Conservation (phyloP, 2,888 invertebrate genomes). For the Isotomurus palustris region DNA sequence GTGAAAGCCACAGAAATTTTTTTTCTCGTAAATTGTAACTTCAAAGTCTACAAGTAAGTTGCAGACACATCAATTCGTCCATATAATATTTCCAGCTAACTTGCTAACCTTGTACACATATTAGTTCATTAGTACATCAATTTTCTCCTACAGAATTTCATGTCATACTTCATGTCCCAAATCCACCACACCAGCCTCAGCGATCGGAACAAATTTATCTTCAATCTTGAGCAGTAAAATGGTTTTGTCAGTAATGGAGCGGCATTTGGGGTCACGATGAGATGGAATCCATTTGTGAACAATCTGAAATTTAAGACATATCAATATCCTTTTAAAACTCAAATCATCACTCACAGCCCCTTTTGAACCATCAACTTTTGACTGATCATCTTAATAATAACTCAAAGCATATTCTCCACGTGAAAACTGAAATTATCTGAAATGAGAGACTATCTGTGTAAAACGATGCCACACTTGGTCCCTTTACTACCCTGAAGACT, state of each 20-base stretch:
- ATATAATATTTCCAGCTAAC: not conserved
- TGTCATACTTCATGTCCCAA: conserved; percentile 61
- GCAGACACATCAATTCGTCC: not conserved
- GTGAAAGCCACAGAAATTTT: no score
- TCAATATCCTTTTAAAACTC: no score
- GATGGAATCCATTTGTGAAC: conserved; percentile 93
- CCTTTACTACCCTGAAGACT: no score
- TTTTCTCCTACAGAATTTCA: not conserved
- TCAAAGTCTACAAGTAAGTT: no score
- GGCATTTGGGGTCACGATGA: conserved; percentile 77
- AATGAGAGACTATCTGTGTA: no score
- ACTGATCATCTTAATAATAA: no score
- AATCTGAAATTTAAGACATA: conserved; percentile 63
- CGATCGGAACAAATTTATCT: conserved; percentile 80
- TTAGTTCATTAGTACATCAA: not conserved
- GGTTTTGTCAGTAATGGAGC: conserved; percentile 88
- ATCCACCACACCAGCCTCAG: conserved; percentile 79
- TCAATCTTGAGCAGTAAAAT: conserved; percentile 89
- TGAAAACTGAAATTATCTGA: no score
- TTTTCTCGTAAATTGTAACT: no score
- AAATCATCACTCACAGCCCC: no score
- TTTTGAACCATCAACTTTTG: no score
- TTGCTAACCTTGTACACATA: not conserved
- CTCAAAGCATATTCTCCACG: no score
- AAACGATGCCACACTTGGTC: no score